Evolutionary conservation across 2,888 invertebrate species (phyloP).

Genomic region (Drosophila lutescens): DNA sequence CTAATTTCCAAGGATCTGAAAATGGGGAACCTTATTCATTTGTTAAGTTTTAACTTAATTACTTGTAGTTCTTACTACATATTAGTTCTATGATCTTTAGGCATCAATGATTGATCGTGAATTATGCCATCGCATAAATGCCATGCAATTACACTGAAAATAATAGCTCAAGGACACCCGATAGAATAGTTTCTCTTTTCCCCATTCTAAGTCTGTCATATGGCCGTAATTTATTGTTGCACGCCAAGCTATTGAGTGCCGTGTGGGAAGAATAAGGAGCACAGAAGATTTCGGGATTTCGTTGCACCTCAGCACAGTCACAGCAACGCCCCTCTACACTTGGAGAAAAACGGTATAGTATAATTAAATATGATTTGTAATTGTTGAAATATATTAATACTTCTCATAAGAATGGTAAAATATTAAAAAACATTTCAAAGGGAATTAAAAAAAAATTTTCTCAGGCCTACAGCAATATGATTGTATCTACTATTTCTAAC

Average conservation of each 20-base stretch:
- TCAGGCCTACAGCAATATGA: too few relatives aligned
- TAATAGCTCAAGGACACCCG: constrained; percentile 27
- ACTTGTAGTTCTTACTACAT: too few relatives aligned
- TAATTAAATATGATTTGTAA: neutral
- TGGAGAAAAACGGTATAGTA: neutral
- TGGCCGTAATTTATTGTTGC: constrained; percentile 77
- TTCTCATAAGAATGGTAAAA: too few relatives aligned
- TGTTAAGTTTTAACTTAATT: too few relatives aligned
- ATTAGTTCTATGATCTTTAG: too few relatives aligned
- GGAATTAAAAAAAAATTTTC: too few relatives aligned
- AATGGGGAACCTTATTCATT: too few relatives aligned
- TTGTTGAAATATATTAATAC: too few relatives aligned
- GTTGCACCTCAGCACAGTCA: constrained; percentile 35
- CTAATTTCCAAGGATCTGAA: too few relatives aligned
- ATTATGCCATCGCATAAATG: constrained; percentile 9
- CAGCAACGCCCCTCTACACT: constrained; percentile 48
- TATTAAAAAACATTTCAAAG: too few relatives aligned
- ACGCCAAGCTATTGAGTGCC: constrained; percentile 73
- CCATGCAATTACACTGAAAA: neutral
- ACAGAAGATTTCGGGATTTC: constrained; percentile 44
- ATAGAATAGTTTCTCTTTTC: constrained; percentile 19
- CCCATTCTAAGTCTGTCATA: constrained; percentile 56
- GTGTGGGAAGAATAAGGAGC: constrained; percentile 39
- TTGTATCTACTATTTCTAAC: too few relatives aligned
- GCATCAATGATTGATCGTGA: neutral